Evolutionary conservation across 2,888 invertebrate species (phyloP), one percentile per base, ranked within the genome.

Genomic region (Coecobrya sp.): DNA sequence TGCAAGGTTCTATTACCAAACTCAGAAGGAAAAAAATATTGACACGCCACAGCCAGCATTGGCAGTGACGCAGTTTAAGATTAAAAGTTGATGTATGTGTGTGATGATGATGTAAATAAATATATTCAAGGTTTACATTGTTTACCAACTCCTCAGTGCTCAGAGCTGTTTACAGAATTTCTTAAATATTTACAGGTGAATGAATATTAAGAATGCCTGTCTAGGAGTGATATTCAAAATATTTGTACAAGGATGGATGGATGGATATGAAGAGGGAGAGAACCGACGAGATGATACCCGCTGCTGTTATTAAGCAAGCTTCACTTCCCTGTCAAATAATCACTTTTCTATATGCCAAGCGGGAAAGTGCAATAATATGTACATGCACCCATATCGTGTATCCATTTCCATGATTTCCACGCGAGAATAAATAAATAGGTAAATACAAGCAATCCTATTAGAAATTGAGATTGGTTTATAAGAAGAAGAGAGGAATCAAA

Each of bases 201-300:
- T 70, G 73, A 52, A 11, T 86, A 70, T 45, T 11, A 27, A 70
- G 62, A 84, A 65, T 84, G 81, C 3, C 36, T 59, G 81, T 84
- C 65, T 84, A 45, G 45, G 65, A 84, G 42, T 87, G 76, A 76
- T 59, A 91, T 92, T 93, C 93, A 93, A 93, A 93, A 93, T 93
- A 93, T 93, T 93, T 93, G 92, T 87, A 92, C 87, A 92, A 91
- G 91, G 89, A 92, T 86, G 73, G 89, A 89, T 86, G 86, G 89
- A 86, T 86, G 65, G 79, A 79, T 49, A 76, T 13, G 79, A 27
- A 65, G 11, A 65, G 27, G 7, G 27, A 65, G 65, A 68, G 68
- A 30, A 30, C 4, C 13, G 11, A 16, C 11, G 27, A 4, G 25
- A 65, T 25, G n/a, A 42, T 73, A 45, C 19, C 73, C 45, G n/a